Evolutionary conservation across 2,888 invertebrate genomes (phyloP).

Genomic region (Dryadula phaetusa): DNA sequence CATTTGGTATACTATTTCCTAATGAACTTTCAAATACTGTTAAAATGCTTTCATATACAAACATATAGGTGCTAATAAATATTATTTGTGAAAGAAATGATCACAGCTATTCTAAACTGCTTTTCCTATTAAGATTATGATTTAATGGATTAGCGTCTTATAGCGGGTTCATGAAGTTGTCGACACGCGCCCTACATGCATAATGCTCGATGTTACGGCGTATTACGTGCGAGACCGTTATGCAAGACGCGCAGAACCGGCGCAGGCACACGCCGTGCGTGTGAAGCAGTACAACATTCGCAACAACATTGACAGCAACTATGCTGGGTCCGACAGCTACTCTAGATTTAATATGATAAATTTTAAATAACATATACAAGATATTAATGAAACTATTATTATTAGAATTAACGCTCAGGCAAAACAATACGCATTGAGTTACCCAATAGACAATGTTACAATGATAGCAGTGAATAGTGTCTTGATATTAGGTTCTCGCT

Average conservation of each 20-base stretch:
- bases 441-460: too few species aligned
- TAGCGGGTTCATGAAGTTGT: constrained; percentile 45
- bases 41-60: too few species aligned
- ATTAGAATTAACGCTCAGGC: too few species aligned
- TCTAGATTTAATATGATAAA: constrained; percentile 7
- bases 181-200: constrained; percentile 74
- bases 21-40: too few species aligned
- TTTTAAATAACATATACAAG: too few species aligned
- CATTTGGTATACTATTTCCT: not conserved
- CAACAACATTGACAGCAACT: constrained; percentile 54
- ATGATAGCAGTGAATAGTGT: too few species aligned
- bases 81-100: not conserved
- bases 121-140: constrained; percentile 16
- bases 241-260: constrained; percentile 73
- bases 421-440: too few species aligned
- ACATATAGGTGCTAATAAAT: too few species aligned
- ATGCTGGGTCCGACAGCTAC: constrained; percentile 57
- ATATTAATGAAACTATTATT: too few species aligned
- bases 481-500: too few species aligned
- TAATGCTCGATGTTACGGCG: constrained; percentile 75
- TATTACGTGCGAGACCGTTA: constrained; percentile 76
- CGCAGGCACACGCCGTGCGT: constrained; percentile 54
- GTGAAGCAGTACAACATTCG: constrained; percentile 72
- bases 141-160: constrained; percentile 34
- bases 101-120: not conserved